Percentiles rank a stretch among this genome's conserved stretches.
phyloP scores from a whole-genome alignment of 2,888 invertebrate species.

The Asteroscopus sphinx region DNA sequence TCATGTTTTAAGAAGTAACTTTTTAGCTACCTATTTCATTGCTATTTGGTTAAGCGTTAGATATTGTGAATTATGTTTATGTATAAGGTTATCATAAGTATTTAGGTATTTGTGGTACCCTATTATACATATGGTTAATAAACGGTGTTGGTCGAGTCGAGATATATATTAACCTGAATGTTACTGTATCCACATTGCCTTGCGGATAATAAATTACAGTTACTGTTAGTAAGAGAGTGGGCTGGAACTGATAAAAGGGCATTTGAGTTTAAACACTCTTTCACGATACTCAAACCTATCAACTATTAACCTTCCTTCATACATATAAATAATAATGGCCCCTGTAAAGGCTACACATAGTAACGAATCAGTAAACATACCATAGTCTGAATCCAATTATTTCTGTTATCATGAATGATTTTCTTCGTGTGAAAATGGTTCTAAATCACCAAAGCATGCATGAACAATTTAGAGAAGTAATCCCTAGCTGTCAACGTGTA shows the following conservation, averaged over 20 bases:
- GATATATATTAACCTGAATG: neutral
- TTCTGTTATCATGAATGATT: constrained; percentile 4
- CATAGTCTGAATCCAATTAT: neutral
- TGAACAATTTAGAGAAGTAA: constrained; percentile 61
- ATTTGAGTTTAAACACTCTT: neutral
- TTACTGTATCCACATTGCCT: constrained; percentile 1
- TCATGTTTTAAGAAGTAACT: too few relatives aligned
- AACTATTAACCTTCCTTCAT: neutral
- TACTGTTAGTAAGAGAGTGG: neutral
- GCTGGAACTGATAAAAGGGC: neutral
- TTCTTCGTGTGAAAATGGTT: constrained; percentile 5
- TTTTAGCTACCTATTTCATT: too few relatives aligned
- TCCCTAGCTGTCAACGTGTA: constrained; percentile 75
- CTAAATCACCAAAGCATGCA: constrained; percentile 15
- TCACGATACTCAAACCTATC: neutral
- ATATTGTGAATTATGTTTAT: too few relatives aligned
- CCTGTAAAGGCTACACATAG: too few relatives aligned
- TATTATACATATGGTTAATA: neutral
- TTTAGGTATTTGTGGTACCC: too few relatives aligned
- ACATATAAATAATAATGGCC: too few relatives aligned
- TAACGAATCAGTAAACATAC: too few relatives aligned
- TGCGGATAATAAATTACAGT: constrained; percentile 10
- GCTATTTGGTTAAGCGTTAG: too few relatives aligned
- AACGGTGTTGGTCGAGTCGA: neutral
- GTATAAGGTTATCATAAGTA: too few relatives aligned